Evolutionary conservation across 2,888 invertebrate genomes (phyloP).

Genomic region (Calliopum simillimum): DNA sequence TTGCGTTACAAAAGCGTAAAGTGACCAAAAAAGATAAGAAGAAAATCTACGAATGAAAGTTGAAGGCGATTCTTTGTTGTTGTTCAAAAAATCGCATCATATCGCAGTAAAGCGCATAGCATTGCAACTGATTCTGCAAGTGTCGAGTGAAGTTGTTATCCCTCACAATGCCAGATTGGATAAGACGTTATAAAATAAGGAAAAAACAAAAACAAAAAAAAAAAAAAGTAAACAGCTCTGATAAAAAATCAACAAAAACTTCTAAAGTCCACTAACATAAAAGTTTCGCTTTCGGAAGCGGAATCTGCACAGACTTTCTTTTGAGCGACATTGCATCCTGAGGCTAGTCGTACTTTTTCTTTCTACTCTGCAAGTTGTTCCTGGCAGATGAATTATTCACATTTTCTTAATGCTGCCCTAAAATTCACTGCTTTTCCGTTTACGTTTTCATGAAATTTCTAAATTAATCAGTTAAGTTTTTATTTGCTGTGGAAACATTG

Average conservation of each 20-base stretch:
- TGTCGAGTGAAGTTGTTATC: conserved; percentile 29
- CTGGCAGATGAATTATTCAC: conserved; percentile 4
- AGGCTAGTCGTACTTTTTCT: not conserved
- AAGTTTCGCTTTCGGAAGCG: conserved; percentile 25
- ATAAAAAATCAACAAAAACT: conserved; percentile 5
- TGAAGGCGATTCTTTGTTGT: not conserved
- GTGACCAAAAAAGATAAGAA: conserved; percentile 8
- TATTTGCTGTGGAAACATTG: no score
- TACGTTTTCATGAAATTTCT: conserved; percentile 7
- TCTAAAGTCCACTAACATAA: not conserved
- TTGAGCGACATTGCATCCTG: not conserved
- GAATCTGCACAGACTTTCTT: conserved; percentile 22
- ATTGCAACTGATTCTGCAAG: conserved; percentile 3
- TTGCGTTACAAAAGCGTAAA: conserved; percentile 10
- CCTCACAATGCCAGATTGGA: not conserved
- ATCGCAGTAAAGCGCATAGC: not conserved
- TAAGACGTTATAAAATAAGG: not conserved
- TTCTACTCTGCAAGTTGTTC: not conserved
- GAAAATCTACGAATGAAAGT: not conserved
- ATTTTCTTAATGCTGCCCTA: not conserved
- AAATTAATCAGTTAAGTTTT: conserved; percentile 2
- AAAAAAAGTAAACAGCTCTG: not conserved
- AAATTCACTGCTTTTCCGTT: not conserved
- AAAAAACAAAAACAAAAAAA: not conserved
- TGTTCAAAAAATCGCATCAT: conserved; percentile 8